Evolutionary conservation across 2,888 invertebrate genomes (phyloP).

Genomic region (Rhamnusium bicolor): DNA sequence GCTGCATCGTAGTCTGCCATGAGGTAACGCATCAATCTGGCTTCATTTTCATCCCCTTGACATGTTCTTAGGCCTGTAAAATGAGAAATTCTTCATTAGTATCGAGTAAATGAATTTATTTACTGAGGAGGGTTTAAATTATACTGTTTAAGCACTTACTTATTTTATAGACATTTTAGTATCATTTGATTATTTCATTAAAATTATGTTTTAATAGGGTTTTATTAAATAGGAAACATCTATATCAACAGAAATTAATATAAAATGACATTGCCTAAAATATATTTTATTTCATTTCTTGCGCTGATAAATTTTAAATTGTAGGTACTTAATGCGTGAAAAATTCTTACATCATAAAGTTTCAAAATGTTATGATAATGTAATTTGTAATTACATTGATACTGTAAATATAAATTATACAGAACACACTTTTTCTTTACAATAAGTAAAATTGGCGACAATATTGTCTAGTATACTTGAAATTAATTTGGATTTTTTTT

Average conservation of each 20-base stretch:
- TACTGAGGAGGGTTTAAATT: background rate
- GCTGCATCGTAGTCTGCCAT: constrained; percentile 86
- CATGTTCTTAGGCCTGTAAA: constrained; percentile 49
- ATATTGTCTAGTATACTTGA: too few relatives aligned
- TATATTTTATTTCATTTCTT: background rate
- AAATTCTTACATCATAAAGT: too few relatives aligned
- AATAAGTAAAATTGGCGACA: too few relatives aligned
- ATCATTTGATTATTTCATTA: background rate
- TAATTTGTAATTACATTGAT: too few relatives aligned
- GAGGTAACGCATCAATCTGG: constrained; percentile 80
- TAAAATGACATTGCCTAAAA: background rate
- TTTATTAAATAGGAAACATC: background rate
- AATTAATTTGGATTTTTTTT: too few relatives aligned
- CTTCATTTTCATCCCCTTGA: constrained; percentile 79
- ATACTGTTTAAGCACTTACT: background rate
- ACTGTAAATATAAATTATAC: too few relatives aligned
- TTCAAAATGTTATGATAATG: too few relatives aligned
- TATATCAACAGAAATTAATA: background rate
- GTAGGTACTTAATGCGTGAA: too few relatives aligned
- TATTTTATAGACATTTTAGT: background rate
- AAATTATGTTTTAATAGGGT: background rate
- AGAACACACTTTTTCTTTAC: too few relatives aligned
- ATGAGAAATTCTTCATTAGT: constrained; percentile 30
- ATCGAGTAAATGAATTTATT: constrained; percentile 9
- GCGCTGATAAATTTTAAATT: too few relatives aligned